A percentile compares a stretch with the other conserved stretches of the same genome.
Evolutionary conservation across 2,113 vertebrate species (phyloP).

Genomic region (Channa maculata): DNA sequence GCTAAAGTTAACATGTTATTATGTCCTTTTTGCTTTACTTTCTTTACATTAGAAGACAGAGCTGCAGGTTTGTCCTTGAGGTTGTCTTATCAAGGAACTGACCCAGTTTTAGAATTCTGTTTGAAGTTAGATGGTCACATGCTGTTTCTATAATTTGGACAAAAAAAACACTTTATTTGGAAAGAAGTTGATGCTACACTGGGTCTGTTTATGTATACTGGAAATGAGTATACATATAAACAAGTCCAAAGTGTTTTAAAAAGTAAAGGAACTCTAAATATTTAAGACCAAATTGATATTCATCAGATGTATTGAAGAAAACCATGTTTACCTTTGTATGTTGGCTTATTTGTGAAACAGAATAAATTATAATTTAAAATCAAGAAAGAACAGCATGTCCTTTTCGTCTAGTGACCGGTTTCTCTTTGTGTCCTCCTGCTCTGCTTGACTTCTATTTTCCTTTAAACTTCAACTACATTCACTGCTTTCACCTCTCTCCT

Average conservation of each 20-base stretch:
- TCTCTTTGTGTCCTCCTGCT: neutral
- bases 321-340: neutral
- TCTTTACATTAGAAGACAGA: neutral
- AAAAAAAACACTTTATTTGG: too few species aligned
- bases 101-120: slow-evolving; percentile 10
- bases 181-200: neutral
- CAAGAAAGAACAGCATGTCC: neutral
- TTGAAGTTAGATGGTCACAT: neutral
- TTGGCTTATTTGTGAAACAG: neutral
- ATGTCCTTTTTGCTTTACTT: neutral
- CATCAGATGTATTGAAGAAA: neutral
- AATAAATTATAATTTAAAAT: neutral
- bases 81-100: neutral
- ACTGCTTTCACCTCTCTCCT: neutral
- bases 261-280: neutral
- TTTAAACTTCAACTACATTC: neutral
- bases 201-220: neutral
- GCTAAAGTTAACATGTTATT: too few species aligned
- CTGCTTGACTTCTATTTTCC: neutral
- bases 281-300: neutral
- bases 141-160: neutral
- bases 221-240: too few species aligned
- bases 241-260: too few species aligned
- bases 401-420: neutral
- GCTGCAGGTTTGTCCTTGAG: too few species aligned